Evolutionary conservation across 2,113 vertebrate genomes (phyloP).

Genomic region (Hemiprocne comata): DNA sequence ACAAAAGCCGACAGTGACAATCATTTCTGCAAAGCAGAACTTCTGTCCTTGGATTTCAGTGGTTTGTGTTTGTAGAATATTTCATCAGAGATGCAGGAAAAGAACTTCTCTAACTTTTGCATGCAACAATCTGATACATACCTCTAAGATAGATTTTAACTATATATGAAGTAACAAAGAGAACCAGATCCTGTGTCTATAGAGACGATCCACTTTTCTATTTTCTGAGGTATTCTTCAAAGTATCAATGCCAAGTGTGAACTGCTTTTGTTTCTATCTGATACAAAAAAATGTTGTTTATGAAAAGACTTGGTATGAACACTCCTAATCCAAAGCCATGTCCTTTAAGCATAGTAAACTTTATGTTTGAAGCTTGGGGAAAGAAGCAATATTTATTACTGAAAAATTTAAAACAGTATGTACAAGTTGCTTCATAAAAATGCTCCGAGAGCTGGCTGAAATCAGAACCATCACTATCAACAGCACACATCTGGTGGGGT

Average conservation of each 20-base stretch:
- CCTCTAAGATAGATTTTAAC: not conserved
- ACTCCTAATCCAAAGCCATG: not conserved
- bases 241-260: not conserved
- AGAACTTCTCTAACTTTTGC: not conserved
- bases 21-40: not conserved
- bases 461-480: not conserved
- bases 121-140: not conserved
- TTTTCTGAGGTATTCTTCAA: not conserved
- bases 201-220: not conserved
- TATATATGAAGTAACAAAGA: not conserved
- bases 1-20: not conserved
- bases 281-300: not conserved
- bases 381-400: not conserved
- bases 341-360: not conserved
- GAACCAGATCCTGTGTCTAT: not conserved
- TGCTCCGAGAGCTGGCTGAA: not conserved
- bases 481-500: not conserved
- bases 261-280: not conserved
- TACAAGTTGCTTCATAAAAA: not conserved
- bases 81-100: not conserved
- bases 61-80: not conserved
- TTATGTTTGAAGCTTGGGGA: not conserved
- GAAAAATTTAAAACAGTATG: not conserved
- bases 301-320: not conserved
- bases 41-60: not conserved